Percentiles rank a stretch among this genome's conserved stretches.
These are phyloP conservation scores for Columba livia DNA, from an alignment of 2,113 vertebrate genomes.

Conservation along the genomic window DNA sequence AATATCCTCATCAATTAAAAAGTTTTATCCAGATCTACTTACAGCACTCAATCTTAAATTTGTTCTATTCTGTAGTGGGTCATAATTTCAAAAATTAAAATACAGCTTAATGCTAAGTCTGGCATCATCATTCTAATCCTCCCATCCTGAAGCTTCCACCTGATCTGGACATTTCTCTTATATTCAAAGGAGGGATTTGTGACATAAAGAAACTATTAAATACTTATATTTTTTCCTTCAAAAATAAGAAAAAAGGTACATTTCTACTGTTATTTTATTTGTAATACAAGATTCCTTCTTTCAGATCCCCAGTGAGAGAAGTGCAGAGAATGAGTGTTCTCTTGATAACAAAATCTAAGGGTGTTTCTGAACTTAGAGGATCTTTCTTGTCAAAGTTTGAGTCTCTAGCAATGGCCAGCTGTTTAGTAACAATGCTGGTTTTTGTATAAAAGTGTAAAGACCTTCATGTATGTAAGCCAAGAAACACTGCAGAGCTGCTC, in stretches of 20 bases:
- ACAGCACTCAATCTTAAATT: neutral
- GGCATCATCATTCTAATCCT: neutral
- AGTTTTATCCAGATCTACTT: neutral
- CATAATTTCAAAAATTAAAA: neutral
- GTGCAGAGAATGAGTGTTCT: neutral
- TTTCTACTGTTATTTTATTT: neutral
- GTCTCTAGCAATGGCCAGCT: neutral
- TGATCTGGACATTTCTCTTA: neutral
- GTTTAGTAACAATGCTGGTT: neutral
- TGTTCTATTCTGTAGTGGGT: neutral
- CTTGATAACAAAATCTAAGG: neutral
- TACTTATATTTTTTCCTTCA: neutral
- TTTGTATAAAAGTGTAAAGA: neutral
- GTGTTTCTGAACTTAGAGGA: neutral
- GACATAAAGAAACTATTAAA: neutral
- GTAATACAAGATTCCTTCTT: neutral
- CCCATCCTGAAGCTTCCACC: neutral
- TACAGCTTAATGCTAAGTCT: neutral
- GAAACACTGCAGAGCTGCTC: constrained; percentile 35
- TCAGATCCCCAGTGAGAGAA: neutral
- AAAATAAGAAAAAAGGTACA: neutral
- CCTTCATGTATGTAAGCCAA: neutral
- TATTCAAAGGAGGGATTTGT: neutral
- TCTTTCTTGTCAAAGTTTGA: constrained; percentile 6
- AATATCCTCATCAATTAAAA: neutral